These are phyloP conservation scores for Eupeodes latifasciatus DNA, from an alignment of 2,888 invertebrate genomes.

Conservation along the genomic window DNA sequence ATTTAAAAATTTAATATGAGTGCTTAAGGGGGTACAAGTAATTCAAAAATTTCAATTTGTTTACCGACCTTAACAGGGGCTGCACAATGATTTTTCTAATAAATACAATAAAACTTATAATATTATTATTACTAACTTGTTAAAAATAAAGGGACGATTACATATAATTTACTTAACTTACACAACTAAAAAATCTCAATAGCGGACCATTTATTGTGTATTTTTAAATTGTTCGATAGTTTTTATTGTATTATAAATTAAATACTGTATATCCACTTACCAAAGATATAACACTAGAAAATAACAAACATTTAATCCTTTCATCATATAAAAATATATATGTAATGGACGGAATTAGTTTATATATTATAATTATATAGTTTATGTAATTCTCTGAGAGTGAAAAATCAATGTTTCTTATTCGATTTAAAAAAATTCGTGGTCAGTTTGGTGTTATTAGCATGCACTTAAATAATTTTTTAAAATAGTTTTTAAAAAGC, in stretches of 20 bases:
- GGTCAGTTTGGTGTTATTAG: too few species aligned
- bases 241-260: neutral
- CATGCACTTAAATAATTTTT: too few species aligned
- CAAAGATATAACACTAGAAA: neutral
- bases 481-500: too few species aligned
- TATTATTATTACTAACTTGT: neutral
- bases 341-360: too few species aligned
- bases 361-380: too few species aligned
- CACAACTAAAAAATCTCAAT: neutral
- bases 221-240: slow-evolving; percentile 32
- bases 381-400: too few species aligned
- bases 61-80: slow-evolving; percentile 49
- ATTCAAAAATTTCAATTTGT: neutral
- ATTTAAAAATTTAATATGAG: neutral
- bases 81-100: slow-evolving; percentile 77
- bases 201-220: slow-evolving; percentile 66
- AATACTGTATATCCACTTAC: neutral
- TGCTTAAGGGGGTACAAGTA: slow-evolving; percentile 11
- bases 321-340: too few species aligned
- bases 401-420: too few species aligned
- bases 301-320: neutral
- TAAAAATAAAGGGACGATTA: neutral
- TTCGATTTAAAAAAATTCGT: too few species aligned
- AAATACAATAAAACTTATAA: slow-evolving; percentile 4
- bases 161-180: neutral